Evolutionary conservation across 2,113 vertebrate genomes (phyloP).

Genomic region (Chaetodon trifascialis): DNA sequence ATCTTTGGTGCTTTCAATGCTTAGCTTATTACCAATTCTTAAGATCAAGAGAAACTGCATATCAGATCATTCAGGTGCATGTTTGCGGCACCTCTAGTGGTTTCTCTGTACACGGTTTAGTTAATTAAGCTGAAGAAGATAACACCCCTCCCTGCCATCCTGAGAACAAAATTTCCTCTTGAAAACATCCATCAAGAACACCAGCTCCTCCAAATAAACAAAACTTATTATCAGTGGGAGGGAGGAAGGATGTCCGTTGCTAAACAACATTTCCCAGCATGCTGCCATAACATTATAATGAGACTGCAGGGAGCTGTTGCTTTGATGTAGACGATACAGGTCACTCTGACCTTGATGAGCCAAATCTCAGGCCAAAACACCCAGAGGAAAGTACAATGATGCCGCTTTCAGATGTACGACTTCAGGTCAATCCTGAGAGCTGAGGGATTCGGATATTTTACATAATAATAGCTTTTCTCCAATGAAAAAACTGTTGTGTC

Average conservation of each 20-base stretch:
- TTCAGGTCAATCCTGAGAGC: background rate
- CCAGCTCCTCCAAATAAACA: slow-evolving; percentile 79
- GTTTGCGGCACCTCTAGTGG: background rate
- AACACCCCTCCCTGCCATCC: slow-evolving; percentile 2
- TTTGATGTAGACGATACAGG: slow-evolving; percentile 55
- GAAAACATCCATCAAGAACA: slow-evolving; percentile 74
- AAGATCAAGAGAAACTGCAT: background rate
- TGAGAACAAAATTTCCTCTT: slow-evolving; percentile 48
- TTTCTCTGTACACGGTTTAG: background rate
- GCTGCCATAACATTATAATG: slow-evolving; percentile 63
- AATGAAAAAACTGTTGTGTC: background rate
- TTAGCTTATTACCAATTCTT: too few species aligned
- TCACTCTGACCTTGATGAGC: slow-evolving; percentile 46
- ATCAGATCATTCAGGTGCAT: background rate
- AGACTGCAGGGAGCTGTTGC: slow-evolving; percentile 64
- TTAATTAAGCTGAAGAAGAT: slow-evolving; percentile 43
- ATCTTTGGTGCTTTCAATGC: too few species aligned
- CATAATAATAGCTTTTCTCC: background rate
- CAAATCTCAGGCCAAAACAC: slow-evolving; percentile 46
- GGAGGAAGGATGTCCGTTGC: slow-evolving; percentile 85
- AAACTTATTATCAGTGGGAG: slow-evolving; percentile 83
- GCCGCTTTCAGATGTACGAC: slow-evolving; percentile 5
- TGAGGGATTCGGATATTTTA: slow-evolving; percentile 16
- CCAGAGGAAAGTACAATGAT: slow-evolving; percentile 37
- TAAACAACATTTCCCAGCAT: slow-evolving; percentile 75